A percentile compares a stretch with the other conserved stretches of the same genome.
Evolutionary conservation across 2,888 invertebrate species (phyloP).

Genomic region (Lasioglossum malachurum): DNA sequence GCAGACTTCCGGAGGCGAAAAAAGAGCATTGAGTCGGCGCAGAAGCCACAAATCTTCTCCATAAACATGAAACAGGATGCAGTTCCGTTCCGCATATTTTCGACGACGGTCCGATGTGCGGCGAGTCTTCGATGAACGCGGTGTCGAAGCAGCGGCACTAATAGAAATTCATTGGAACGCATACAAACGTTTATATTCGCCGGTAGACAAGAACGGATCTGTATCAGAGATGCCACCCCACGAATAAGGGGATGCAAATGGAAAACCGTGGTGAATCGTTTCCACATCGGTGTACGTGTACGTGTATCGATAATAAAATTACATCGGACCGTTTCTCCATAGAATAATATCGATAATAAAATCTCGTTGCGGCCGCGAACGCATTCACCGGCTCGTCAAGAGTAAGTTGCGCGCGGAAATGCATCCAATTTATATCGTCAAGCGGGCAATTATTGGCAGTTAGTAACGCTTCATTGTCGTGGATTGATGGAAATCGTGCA

Average conservation of each 20-base stretch:
- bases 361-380: slow-evolving; percentile 49
- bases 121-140: slow-evolving; percentile 14
- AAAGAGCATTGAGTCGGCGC: not conserved
- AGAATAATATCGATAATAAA: slow-evolving; percentile 69
- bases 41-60: not conserved
- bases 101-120: not conserved
- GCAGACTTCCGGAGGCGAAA: not conserved
- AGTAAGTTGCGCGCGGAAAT: slow-evolving; percentile 63
- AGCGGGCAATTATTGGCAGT: slow-evolving; percentile 67
- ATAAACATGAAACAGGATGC: slow-evolving; percentile 29
- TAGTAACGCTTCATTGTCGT: slow-evolving; percentile 70
- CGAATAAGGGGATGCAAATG: slow-evolving; percentile 1
- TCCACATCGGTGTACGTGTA: not conserved
- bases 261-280: slow-evolving; percentile 38
- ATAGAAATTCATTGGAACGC: slow-evolving; percentile 49
- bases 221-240: slow-evolving; percentile 18
- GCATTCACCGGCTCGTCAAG: slow-evolving; percentile 33
- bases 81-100: slow-evolving; percentile 38
- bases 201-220: slow-evolving; percentile 32
- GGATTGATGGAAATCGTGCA: slow-evolving; percentile 64
- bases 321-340: slow-evolving; percentile 41
- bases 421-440: slow-evolving; percentile 67
- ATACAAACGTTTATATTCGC: slow-evolving; percentile 43
- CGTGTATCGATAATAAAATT: slow-evolving; percentile 69
- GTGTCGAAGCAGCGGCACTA: slow-evolving; percentile 3